Percentiles rank a stretch among this genome's conserved stretches.
phyloP scores from a whole-genome alignment of 2,797 vertebrate species.

The Acanthurus tractus region DNA sequence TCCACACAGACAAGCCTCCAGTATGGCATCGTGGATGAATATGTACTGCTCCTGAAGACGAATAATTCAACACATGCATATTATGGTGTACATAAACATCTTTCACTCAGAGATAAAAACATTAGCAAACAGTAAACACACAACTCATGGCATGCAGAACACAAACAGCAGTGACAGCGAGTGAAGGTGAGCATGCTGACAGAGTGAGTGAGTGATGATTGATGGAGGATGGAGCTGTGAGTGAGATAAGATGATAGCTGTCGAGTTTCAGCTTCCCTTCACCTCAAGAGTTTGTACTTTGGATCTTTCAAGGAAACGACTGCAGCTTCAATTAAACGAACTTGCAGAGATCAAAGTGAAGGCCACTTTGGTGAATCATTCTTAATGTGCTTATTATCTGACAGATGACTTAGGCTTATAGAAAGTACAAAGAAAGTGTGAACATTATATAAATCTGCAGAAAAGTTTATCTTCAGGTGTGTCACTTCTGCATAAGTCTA shows the following conservation, averaged over 20 bases:
- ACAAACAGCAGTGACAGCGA: conserved; percentile 31
- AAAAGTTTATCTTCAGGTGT: not conserved
- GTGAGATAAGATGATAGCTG: conserved; percentile 48
- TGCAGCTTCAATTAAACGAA: conserved; percentile 19
- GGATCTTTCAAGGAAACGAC: conserved; percentile 19
- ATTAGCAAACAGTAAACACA: not conserved
- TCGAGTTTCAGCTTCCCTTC: conserved; percentile 10
- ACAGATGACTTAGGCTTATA: not conserved
- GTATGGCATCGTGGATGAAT: conserved; percentile 99
- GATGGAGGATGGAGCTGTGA: conserved; percentile 66
- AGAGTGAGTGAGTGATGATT: conserved; percentile 48
- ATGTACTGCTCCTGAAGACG: conserved; percentile 95
- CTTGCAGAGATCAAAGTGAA: conserved; percentile 6
- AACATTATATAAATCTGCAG: not conserved
- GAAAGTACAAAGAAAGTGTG: not conserved
- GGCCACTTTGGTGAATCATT: conserved; percentile 10
- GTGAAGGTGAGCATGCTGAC: conserved; percentile 53
- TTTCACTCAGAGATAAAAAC: conserved; percentile 3
- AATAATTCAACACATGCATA: conserved; percentile 37
- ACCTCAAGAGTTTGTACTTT: conserved; percentile 18
- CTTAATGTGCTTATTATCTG: conserved; percentile 2
- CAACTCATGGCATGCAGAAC: not conserved
- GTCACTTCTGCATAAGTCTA: not conserved
- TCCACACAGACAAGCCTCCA: conserved; percentile 98
- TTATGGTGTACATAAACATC: conserved; percentile 25